Percentiles rank a stretch among this genome's conserved stretches.
phyloP scores from a whole-genome alignment of 1,140 invertebrate genomes.

The Diachasma alloeum region DNA sequence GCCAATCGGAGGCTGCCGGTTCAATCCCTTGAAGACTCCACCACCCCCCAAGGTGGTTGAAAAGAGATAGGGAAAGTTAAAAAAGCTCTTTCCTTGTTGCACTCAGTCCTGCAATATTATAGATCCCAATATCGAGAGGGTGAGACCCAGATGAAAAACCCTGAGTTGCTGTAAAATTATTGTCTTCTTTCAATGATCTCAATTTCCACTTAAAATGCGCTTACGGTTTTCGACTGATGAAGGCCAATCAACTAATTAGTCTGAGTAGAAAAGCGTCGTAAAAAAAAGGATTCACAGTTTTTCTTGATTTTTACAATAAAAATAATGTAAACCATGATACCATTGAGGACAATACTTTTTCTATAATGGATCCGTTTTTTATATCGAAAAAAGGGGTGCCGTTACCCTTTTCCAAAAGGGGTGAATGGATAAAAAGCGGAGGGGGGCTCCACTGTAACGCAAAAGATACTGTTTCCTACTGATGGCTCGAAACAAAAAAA shows the following conservation, averaged over 20 bases:
- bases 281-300: no score
- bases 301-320: no score
- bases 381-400: conserved; percentile 2
- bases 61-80: not conserved
- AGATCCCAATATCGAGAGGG: not conserved
- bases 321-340: not conserved
- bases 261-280: no score
- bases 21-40: conserved; percentile 4
- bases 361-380: not conserved
- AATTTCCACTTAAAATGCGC: not conserved
- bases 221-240: no score
- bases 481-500: not conserved
- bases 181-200: not conserved
- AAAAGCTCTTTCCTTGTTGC: not conserved
- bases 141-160: not conserved
- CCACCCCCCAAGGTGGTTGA: not conserved
- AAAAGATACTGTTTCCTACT: not conserved
- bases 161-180: not conserved
- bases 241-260: no score
- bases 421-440: not conserved
- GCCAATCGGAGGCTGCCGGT: conserved; percentile 11
- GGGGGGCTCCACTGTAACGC: not conserved
- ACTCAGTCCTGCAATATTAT: not conserved
- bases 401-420: conserved; percentile 8
- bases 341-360: not conserved